phyloP scores from a whole-genome alignment of 1,140 invertebrate species.

The Aphidius gifuensis region DNA sequence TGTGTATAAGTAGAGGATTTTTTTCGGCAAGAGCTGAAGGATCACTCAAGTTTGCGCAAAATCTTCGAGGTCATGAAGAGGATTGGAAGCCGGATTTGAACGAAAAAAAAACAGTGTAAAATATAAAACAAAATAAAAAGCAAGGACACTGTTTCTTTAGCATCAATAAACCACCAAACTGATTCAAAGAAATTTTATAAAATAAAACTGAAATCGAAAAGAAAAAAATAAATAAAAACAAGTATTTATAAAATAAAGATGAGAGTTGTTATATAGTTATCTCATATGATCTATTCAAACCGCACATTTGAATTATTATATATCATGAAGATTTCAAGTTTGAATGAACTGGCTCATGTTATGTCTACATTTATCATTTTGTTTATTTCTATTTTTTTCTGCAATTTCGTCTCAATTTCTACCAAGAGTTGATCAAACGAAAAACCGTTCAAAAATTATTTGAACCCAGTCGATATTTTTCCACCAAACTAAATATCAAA shows the following conservation, averaged over 20 bases:
- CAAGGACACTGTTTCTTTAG: too few species aligned
- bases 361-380: not conserved
- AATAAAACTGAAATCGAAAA: not conserved
- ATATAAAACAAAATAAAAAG: too few species aligned
- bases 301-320: conserved; percentile 47
- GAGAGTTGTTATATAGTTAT: conserved; percentile 27
- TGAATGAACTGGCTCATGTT: too few species aligned
- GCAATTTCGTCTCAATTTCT: not conserved
- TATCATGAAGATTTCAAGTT: conserved; percentile 31
- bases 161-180: too few species aligned
- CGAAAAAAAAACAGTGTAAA: too few species aligned
- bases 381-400: conserved; percentile 18
- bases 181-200: too few species aligned
- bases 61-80: too few species aligned
- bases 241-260: conserved; percentile 29
- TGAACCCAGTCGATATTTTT: too few species aligned
- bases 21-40: not conserved
- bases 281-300: conserved; percentile 53
- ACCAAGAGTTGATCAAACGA: not conserved
- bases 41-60: not conserved
- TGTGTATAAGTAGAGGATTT: conserved; percentile 21
- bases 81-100: too few species aligned
- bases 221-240: conserved; percentile 16
- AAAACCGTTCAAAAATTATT: too few species aligned
- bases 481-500: too few species aligned